phyloP scores from a whole-genome alignment of 2,797 vertebrate genomes.

The Karalla daura region DNA sequence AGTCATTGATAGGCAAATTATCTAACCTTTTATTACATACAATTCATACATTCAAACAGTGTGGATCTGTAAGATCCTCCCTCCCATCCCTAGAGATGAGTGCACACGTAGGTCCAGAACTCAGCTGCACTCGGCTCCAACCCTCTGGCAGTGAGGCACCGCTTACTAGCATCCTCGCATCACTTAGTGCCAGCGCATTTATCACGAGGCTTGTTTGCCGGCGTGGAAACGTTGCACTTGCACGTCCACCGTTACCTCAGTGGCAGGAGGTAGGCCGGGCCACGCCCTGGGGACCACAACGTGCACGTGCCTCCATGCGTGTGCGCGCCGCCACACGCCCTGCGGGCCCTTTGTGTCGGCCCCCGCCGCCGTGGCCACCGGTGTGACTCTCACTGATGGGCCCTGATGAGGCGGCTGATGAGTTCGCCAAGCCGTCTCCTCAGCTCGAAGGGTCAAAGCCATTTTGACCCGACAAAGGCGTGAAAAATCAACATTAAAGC shows the following conservation, averaged over 20 bases:
- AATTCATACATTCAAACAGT: neutral
- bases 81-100: neutral
- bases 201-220: slow-evolving; percentile 56
- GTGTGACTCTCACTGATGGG: slow-evolving; percentile 57
- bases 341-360: slow-evolving; percentile 12
- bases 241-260: slow-evolving; percentile 25
- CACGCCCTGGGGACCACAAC: neutral
- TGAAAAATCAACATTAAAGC: slow-evolving; percentile 69
- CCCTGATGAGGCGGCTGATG: slow-evolving; percentile 61
- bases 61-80: neutral
- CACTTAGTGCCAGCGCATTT: slow-evolving; percentile 64
- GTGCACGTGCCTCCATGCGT: neutral
- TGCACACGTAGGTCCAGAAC: slow-evolving; percentile 22
- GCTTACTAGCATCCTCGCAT: slow-evolving; percentile 37
- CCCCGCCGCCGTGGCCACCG: too few relatives aligned
- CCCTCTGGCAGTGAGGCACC: slow-evolving; percentile 30
- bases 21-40: too few relatives aligned
- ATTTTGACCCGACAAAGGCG: slow-evolving; percentile 59
- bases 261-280: slow-evolving; percentile 25
- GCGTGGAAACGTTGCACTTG: slow-evolving; percentile 48
- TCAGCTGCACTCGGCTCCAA: slow-evolving; percentile 46
- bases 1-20: neutral
- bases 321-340: neutral
- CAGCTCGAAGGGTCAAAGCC: slow-evolving; percentile 31
- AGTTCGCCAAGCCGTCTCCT: slow-evolving; percentile 57